These are phyloP conservation scores for Syrrhaptes paradoxus DNA, from an alignment of 2,113 vertebrate species.

Conservation along the genomic window DNA sequence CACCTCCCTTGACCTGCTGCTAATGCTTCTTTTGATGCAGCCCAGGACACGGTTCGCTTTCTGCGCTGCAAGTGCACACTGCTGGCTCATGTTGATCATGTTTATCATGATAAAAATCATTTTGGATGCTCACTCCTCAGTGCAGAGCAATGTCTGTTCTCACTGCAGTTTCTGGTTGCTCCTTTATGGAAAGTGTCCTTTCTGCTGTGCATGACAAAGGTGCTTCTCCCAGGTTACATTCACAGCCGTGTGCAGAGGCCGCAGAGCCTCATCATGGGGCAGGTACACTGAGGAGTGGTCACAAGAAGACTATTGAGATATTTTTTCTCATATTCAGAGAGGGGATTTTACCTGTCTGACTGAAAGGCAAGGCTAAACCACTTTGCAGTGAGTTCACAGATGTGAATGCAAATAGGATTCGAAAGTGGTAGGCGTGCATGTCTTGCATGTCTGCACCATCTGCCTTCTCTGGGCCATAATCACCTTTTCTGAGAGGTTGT, in stretches of 20 bases:
- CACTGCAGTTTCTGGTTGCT: neutral
- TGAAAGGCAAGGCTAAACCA: neutral
- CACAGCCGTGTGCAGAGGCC: neutral
- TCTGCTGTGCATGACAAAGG: neutral
- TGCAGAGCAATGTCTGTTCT: neutral
- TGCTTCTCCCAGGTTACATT: neutral
- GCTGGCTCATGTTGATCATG: no score
- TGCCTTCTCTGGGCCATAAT: neutral
- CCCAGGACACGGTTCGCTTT: no score
- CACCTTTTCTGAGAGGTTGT: neutral
- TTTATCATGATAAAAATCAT: neutral
- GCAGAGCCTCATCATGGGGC: accelerated
- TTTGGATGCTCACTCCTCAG: neutral
- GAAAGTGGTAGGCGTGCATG: neutral
- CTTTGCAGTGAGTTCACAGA: neutral
- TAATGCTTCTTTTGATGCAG: no score
- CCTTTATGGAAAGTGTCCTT: neutral
- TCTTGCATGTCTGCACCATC: neutral
- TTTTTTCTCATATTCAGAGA: neutral
- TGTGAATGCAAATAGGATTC: neutral
- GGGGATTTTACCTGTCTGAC: neutral
- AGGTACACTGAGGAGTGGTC: neutral
- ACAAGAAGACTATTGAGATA: neutral
- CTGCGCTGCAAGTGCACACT: no score
- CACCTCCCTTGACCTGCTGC: no score